Percentiles rank a stretch among this genome's conserved stretches.
These are phyloP conservation scores for Babyrousa celebensis DNA, from an alignment of 2,797 vertebrate genomes.

Conservation along the genomic window DNA sequence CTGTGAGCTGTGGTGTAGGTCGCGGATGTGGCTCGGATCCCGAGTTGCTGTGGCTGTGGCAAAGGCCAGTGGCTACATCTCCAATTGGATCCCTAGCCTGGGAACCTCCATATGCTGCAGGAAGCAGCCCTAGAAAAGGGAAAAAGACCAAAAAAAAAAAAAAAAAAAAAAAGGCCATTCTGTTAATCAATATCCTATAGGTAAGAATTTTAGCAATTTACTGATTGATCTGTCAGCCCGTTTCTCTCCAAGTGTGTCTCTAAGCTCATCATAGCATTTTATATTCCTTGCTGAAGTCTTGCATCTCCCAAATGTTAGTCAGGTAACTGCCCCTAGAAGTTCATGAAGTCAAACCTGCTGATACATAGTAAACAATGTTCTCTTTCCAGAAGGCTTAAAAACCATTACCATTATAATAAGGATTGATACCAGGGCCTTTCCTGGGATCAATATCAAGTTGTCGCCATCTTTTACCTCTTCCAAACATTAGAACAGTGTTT, in stretches of 20 bases:
- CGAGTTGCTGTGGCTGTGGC: no score
- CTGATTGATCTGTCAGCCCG: not conserved
- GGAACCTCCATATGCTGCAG: no score
- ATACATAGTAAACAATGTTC: not conserved
- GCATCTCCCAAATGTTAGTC: not conserved
- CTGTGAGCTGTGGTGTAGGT: no score
- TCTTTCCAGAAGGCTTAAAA: conserved; percentile 7
- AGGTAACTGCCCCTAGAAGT: not conserved
- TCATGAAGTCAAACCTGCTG: not conserved
- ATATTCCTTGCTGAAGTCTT: not conserved
- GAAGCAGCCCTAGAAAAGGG: no score
- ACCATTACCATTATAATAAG: not conserved
- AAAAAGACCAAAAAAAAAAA: no score
- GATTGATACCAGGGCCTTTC: not conserved
- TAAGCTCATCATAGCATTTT: not conserved
- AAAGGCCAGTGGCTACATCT: no score
- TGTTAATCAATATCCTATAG: not conserved
- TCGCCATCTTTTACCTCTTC: not conserved
- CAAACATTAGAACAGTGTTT: not conserved
- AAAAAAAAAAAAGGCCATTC: no score
- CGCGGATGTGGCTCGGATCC: no score
- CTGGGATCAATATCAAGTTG: not conserved
- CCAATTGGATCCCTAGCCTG: no score
- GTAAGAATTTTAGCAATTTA: not conserved
- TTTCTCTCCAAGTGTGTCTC: not conserved